Evolutionary conservation across 2,113 vertebrate genomes (phyloP).

Genomic region (Donacobius atricapilla): DNA sequence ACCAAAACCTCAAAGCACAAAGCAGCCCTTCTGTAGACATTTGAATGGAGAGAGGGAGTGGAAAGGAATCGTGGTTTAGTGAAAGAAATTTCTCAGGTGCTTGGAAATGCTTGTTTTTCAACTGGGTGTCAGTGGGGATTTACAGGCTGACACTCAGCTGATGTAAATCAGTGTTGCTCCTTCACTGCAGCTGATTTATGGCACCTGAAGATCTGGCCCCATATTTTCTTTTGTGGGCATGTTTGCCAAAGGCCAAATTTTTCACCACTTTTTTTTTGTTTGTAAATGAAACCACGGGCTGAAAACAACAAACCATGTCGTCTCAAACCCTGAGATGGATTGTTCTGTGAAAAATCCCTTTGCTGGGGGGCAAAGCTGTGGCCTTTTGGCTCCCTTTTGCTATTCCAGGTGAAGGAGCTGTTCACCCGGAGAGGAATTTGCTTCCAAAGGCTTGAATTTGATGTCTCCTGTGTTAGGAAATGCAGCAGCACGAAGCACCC

Average conservation of each 20-base stretch:
- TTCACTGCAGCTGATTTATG: conserved; percentile 34
- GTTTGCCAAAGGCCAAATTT: conserved; percentile 5
- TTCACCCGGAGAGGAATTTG: background rate
- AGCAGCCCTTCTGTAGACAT: background rate
- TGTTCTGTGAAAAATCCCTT: background rate
- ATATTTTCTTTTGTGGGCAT: conserved; percentile 8
- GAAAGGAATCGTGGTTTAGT: background rate
- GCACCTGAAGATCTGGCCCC: conserved; percentile 8
- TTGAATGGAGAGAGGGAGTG: background rate
- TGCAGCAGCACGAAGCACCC: background rate
- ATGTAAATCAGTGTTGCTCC: conserved; percentile 42
- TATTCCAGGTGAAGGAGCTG: background rate
- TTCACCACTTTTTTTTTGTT: background rate
- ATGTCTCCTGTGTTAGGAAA: background rate
- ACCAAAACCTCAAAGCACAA: conserved; percentile 48
- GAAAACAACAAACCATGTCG: background rate
- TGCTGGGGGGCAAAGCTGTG: background rate
- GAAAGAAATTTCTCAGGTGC: conserved; percentile 40
- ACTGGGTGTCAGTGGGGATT: background rate
- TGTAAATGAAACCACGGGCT: background rate
- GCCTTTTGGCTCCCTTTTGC: background rate
- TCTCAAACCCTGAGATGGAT: background rate
- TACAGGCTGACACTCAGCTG: conserved; percentile 40
- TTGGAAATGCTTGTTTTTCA: conserved; percentile 46
- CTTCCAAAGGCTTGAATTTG: background rate